These are phyloP conservation scores for Nymphalis c-album DNA, from an alignment of 2,888 invertebrate species.

Conservation along the genomic window DNA sequence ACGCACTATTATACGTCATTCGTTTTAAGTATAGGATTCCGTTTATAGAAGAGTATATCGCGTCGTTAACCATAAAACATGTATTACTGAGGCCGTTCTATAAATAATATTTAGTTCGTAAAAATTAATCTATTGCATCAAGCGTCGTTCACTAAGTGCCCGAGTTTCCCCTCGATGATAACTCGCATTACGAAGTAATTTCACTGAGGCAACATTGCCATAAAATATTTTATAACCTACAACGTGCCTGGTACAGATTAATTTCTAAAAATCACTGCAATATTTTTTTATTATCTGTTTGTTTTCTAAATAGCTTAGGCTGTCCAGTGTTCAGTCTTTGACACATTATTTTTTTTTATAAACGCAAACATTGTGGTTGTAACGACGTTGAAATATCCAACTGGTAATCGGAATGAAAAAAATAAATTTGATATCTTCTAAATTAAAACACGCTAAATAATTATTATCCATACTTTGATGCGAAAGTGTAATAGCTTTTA, in stretches of 20 bases:
- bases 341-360: too few relatives aligned
- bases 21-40: too few relatives aligned
- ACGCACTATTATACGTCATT: too few relatives aligned
- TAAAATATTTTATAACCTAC: constrained; percentile 17
- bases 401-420: too few relatives aligned
- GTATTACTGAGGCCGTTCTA: constrained; percentile 51
- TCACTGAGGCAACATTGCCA: constrained; percentile 8
- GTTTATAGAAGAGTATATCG: constrained; percentile 14
- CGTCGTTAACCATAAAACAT: constrained; percentile 51
- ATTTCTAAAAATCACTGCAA: background rate
- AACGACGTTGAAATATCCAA: too few relatives aligned
- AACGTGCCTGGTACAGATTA: background rate
- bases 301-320: too few relatives aligned
- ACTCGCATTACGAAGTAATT: constrained; percentile 12
- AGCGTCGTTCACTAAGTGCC: constrained; percentile 13
- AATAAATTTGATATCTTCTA: too few relatives aligned
- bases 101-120: constrained; percentile 48
- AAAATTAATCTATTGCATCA: constrained; percentile 34
- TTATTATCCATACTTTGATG: too few relatives aligned
- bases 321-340: too few relatives aligned
- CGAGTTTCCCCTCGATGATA: constrained; percentile 15
- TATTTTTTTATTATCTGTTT: background rate
- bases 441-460: too few relatives aligned
- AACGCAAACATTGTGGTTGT: too few relatives aligned
- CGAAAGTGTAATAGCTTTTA: too few relatives aligned